A percentile compares a stretch with the other conserved stretches of the same genome.
Conservation (phyloP, 2,797 vertebrate genomes). For the Melopsittacus undulatus region DNA sequence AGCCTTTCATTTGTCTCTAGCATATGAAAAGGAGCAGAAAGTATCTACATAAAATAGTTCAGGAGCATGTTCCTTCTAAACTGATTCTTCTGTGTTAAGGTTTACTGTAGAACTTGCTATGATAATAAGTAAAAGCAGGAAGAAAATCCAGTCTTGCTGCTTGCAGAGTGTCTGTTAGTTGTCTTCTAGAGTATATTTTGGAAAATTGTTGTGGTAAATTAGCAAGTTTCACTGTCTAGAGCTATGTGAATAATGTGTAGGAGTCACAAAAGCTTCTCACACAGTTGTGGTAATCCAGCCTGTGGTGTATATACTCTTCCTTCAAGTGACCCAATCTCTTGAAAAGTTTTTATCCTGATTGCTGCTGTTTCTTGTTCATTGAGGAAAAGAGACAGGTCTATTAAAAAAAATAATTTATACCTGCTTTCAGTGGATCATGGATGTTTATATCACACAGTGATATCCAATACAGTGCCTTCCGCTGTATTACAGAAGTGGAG, state of each 20-base stretch:
- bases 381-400: neutral
- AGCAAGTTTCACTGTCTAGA: neutral
- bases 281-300: neutral
- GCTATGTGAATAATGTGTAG: neutral
- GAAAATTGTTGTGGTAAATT: neutral
- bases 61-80: neutral
- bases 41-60: neutral
- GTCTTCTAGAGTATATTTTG: neutral
- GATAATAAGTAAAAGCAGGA: neutral
- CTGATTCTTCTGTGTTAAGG: neutral
- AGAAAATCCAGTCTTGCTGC: neutral
- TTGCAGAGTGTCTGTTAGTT: neutral
- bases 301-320: neutral
- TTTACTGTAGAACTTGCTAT: slow-evolving; percentile 2
- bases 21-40: neutral
- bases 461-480: neutral
- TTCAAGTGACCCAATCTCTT: neutral
- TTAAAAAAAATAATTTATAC: neutral
- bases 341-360: neutral
- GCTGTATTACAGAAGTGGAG: neutral
- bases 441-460: neutral
- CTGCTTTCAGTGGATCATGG: neutral
- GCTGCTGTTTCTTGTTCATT: neutral
- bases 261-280: neutral
- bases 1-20: neutral